phyloP scores from a whole-genome alignment of 2,888 invertebrate genomes.

The Nephrotoma flavescens region DNA sequence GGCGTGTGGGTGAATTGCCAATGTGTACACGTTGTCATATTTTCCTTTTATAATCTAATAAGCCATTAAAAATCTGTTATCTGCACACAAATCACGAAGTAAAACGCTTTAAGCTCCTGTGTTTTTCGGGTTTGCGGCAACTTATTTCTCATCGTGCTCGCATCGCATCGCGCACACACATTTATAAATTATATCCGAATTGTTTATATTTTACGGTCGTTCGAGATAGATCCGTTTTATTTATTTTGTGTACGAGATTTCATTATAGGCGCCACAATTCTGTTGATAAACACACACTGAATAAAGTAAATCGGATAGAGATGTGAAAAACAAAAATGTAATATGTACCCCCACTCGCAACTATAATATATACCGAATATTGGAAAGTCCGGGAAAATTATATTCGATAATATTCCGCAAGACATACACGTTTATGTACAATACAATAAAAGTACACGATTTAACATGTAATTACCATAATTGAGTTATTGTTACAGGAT shows the following conservation, averaged over 20 bases:
- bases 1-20: no score
- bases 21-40: not conserved
- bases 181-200: not conserved
- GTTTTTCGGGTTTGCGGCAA: not conserved
- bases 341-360: not conserved
- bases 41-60: not conserved
- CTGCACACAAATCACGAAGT: not conserved
- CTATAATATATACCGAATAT: no score
- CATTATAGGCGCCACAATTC: not conserved
- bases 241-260: not conserved
- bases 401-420: no score
- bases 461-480: no score
- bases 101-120: not conserved
- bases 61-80: not conserved
- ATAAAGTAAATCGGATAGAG: not conserved
- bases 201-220: not conserved
- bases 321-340: not conserved
- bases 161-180: not conserved
- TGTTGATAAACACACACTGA: not conserved
- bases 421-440: no score
- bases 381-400: no score
- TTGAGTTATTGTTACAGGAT: no score
- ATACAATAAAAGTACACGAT: no score
- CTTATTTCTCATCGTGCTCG: not conserved
- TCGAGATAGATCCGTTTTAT: no score